phyloP scores from a whole-genome alignment of 23 tunicate genomes.

The Clavelina lepadiformis region DNA sequence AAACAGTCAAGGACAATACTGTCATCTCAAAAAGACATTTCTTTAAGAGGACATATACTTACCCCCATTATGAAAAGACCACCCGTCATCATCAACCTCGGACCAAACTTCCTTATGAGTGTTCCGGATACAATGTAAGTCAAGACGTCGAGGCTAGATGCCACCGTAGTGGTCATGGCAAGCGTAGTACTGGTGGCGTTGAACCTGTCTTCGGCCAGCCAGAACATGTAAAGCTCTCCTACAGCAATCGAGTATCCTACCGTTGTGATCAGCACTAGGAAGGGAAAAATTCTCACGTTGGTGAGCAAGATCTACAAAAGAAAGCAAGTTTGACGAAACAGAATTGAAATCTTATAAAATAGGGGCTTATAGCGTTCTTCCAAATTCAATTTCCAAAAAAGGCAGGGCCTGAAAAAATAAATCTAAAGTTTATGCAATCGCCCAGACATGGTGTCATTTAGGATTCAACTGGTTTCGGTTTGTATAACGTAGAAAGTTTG shows the following conservation, averaged over 20 bases:
- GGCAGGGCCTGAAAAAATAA: too few species aligned
- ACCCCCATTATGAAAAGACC: slow-evolving; percentile 27
- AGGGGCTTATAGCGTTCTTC: too few species aligned
- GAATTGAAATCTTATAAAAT: too few species aligned
- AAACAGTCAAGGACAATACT: too few species aligned
- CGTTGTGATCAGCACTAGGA: slow-evolving; percentile 1
- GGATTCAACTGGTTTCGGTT: too few species aligned
- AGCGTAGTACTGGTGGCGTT: slow-evolving; percentile 32
- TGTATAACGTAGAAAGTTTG: too few species aligned
- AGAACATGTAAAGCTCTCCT: slow-evolving; percentile 37
- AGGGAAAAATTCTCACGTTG: slow-evolving; percentile 12
- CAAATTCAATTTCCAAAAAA: too few species aligned
- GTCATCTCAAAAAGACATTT: too few species aligned
- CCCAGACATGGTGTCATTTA: too few species aligned
- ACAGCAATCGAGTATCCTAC: slow-evolving; percentile 17
- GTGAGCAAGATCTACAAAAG: slow-evolving; percentile 6
- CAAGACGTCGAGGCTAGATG: slow-evolving; percentile 29
- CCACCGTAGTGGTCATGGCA: slow-evolving; percentile 6
- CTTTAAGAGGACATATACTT: too few species aligned
- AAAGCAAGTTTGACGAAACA: too few species aligned
- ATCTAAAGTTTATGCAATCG: too few species aligned
- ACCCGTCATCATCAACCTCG: slow-evolving; percentile 9
- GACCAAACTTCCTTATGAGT: slow-evolving; percentile 41
- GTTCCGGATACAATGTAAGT: slow-evolving; percentile 28
- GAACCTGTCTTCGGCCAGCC: slow-evolving; percentile 43